Conservation (phyloP, 2,888 invertebrate species). For the Girardia tigrina region DNA sequence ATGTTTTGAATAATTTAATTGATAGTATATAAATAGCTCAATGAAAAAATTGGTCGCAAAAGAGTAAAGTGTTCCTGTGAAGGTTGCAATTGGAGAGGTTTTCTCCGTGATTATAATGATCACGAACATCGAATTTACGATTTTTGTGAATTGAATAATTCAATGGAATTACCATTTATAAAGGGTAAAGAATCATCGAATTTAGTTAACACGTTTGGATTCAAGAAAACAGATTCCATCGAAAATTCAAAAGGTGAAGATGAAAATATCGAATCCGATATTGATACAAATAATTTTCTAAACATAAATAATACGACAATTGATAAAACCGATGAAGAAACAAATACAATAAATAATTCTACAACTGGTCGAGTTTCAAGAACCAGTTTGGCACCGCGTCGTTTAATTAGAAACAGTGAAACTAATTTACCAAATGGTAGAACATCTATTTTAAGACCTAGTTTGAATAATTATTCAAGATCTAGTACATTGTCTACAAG, state of each 20-base stretch:
- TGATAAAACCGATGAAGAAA: background rate
- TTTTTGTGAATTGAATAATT: slow-evolving; percentile 7
- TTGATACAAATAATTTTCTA: background rate
- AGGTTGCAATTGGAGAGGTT: slow-evolving; percentile 33
- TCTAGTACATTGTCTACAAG: background rate
- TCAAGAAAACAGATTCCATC: background rate
- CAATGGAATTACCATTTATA: background rate
- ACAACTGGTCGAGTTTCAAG: background rate
- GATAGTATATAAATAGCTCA: too few species aligned
- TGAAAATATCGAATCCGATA: too few species aligned
- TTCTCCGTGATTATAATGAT: slow-evolving; percentile 30
- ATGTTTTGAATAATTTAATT: too few species aligned
- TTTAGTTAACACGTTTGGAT: background rate
- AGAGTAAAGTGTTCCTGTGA: slow-evolving; percentile 30
- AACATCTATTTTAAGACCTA: background rate
- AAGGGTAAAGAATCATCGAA: background rate
- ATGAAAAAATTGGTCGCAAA: slow-evolving; percentile 33
- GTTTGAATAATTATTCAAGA: background rate
- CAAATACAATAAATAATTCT: background rate
- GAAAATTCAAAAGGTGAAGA: background rate
- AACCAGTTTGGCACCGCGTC: background rate
- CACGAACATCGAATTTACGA: slow-evolving; percentile 34
- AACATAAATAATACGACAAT: background rate
- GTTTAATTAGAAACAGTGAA: background rate
- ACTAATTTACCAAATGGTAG: background rate